Conservation (phyloP, 2,113 vertebrate species). For the Eubucco bourcierii region DNA sequence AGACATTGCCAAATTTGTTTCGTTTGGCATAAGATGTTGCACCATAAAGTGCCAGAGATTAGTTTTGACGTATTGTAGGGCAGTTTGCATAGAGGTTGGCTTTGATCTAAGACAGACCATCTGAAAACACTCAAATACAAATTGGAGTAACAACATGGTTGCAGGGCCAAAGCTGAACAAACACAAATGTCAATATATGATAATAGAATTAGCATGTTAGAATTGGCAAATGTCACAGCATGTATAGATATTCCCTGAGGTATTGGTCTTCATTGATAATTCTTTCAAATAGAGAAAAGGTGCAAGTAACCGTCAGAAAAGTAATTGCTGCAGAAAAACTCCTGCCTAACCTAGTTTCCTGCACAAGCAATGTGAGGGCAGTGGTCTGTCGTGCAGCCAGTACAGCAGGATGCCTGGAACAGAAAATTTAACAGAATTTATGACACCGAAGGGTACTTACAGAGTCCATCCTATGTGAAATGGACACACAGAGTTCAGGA, state of each 20-base stretch:
- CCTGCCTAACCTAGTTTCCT: background rate
- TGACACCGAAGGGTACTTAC: background rate
- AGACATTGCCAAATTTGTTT: background rate
- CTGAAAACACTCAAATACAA: background rate
- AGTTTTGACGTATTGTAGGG: background rate
- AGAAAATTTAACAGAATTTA: background rate
- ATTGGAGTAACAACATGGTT: background rate
- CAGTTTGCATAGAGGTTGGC: background rate
- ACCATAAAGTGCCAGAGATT: background rate
- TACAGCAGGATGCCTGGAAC: background rate
- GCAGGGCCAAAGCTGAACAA: background rate
- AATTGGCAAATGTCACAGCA: background rate
- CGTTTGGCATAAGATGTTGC: background rate
- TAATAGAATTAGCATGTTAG: background rate
- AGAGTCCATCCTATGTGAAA: background rate
- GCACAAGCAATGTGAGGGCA: background rate
- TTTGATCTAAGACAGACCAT: background rate
- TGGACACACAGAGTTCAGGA: background rate
- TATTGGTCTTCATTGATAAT: background rate
- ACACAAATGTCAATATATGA: background rate
- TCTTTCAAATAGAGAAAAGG: background rate
- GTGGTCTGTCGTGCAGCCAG: background rate
- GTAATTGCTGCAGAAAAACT: background rate
- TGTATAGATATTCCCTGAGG: background rate
- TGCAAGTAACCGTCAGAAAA: background rate